phyloP scores from a whole-genome alignment of 2,888 invertebrate species.

The Schizotus pectinicornis region DNA sequence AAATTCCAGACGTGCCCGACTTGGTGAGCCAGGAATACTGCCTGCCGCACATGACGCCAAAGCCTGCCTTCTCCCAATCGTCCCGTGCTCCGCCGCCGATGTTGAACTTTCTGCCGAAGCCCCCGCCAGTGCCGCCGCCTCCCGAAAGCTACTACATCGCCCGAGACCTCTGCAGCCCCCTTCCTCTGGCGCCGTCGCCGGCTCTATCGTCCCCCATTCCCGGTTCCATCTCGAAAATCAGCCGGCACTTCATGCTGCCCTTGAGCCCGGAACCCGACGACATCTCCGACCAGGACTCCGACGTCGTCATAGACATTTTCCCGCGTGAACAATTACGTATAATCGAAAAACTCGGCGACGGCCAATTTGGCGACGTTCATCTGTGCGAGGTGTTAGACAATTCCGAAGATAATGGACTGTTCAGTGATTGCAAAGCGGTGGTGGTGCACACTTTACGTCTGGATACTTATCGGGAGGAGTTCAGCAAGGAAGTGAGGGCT shows the following conservation, averaged over 20 bases:
- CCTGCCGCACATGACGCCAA: constrained; percentile 52
- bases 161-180: constrained; percentile 41
- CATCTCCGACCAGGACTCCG: constrained; percentile 62
- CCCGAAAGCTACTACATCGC: constrained; percentile 71
- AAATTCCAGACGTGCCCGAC: constrained; percentile 64
- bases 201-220: constrained; percentile 47
- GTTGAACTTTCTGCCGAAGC: constrained; percentile 65
- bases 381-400: constrained; percentile 66
- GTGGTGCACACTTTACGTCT: constrained; percentile 75
- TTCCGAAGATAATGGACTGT: constrained; percentile 44
- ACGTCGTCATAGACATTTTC: constrained; percentile 66
- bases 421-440: constrained; percentile 61
- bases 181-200: constrained; percentile 47
- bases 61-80: constrained; percentile 45
- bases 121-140: constrained; percentile 71
- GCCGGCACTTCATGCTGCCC: constrained; percentile 52
- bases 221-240: constrained; percentile 45
- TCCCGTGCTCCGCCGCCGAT: constrained; percentile 60
- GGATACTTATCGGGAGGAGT: constrained; percentile 69
- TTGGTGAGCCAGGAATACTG: constrained; percentile 68
- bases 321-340: constrained; percentile 75
- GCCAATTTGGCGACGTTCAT: constrained; percentile 78
- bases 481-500: constrained; percentile 73
- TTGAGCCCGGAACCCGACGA: constrained; percentile 58
- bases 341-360: constrained; percentile 78